phyloP scores from a whole-genome alignment of 1,140 invertebrate genomes.

The Rhyacophila brunnea region DNA sequence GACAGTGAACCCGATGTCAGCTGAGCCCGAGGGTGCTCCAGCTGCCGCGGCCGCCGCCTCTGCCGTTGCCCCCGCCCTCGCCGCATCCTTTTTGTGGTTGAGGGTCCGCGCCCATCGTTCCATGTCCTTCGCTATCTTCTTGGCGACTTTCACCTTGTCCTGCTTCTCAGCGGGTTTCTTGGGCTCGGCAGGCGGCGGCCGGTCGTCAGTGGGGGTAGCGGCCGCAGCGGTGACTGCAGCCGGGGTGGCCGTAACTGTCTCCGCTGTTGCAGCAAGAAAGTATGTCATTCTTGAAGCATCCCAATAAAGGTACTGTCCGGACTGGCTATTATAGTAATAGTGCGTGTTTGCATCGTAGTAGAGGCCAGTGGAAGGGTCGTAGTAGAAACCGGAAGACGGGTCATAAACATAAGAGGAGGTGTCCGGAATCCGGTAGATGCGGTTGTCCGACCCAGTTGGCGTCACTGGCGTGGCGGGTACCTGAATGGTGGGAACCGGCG shows the following conservation, averaged over 20 bases:
- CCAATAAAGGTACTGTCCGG: slow-evolving; percentile 94
- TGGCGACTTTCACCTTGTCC: slow-evolving; percentile 95
- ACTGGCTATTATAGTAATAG: slow-evolving; percentile 90
- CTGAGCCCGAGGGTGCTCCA: slow-evolving; percentile 64
- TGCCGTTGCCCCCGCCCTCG: slow-evolving; percentile 63
- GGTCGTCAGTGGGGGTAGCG: slow-evolving; percentile 32
- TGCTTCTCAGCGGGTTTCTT: slow-evolving; percentile 67
- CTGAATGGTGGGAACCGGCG: slow-evolving; percentile 54
- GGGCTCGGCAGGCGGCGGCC: slow-evolving; percentile 46
- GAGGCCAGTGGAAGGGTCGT: slow-evolving; percentile 86
- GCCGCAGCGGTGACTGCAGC: slow-evolving; percentile 41
- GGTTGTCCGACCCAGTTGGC: slow-evolving; percentile 51
- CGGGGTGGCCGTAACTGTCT: slow-evolving; percentile 45
- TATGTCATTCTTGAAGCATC: slow-evolving; percentile 81
- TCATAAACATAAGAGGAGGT: slow-evolving; percentile 91
- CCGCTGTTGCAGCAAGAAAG: slow-evolving; percentile 64
- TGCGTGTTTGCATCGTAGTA: slow-evolving; percentile 96
- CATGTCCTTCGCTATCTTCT: slow-evolving; percentile 97
- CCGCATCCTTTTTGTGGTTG: slow-evolving; percentile 94
- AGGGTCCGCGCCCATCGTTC: slow-evolving; percentile 95
- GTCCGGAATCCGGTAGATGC: slow-evolving; percentile 69
- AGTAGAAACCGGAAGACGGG: slow-evolving; percentile 94
- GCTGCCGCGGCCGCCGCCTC: slow-evolving; percentile 48
- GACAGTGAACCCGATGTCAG: slow-evolving; percentile 89
- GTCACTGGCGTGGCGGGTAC: slow-evolving; percentile 49